A percentile compares a stretch with the other conserved stretches of the same genome.
Conservation (phyloP, 2,113 vertebrate genomes). For the Cercocebus atys region DNA sequence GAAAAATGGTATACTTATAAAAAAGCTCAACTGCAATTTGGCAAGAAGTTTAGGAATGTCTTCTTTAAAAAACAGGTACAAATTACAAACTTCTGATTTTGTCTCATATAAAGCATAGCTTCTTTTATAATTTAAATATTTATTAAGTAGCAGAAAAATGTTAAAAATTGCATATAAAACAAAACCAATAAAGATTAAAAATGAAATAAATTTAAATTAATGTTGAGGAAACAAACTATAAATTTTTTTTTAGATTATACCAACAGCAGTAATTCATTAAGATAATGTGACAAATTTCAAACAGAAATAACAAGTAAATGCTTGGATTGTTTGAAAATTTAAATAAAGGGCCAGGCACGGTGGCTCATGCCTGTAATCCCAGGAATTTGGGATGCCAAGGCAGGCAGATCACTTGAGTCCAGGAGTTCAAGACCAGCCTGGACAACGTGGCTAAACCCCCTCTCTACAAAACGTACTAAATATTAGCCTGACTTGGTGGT, state of each 20-base stretch:
- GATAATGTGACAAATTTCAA: not conserved
- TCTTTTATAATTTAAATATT: not conserved
- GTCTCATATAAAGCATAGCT: not conserved
- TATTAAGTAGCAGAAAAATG: not conserved
- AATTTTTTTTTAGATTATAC: not conserved
- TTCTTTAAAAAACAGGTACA: not conserved
- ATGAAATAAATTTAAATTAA: not conserved
- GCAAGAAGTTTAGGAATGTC: not conserved
- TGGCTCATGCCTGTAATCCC: too few relatives aligned
- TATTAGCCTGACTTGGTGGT: too few relatives aligned
- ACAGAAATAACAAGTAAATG: not conserved
- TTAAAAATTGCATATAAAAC: slow-evolving; percentile 32
- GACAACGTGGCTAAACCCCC: too few relatives aligned
- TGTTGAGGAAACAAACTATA: not conserved
- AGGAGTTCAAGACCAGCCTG: too few relatives aligned
- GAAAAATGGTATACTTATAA: not conserved
- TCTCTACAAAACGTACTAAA: too few relatives aligned
- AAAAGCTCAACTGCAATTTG: not conserved
- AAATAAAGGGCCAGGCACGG: too few relatives aligned
- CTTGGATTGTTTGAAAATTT: not conserved
- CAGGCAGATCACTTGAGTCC: too few relatives aligned
- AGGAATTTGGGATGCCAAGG: too few relatives aligned
- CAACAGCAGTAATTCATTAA: not conserved
- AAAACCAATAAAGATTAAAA: not conserved
- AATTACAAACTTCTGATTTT: not conserved